Evolutionary conservation across 2,797 vertebrate genomes (phyloP).

Genomic region (Pempheris klunzingeri): DNA sequence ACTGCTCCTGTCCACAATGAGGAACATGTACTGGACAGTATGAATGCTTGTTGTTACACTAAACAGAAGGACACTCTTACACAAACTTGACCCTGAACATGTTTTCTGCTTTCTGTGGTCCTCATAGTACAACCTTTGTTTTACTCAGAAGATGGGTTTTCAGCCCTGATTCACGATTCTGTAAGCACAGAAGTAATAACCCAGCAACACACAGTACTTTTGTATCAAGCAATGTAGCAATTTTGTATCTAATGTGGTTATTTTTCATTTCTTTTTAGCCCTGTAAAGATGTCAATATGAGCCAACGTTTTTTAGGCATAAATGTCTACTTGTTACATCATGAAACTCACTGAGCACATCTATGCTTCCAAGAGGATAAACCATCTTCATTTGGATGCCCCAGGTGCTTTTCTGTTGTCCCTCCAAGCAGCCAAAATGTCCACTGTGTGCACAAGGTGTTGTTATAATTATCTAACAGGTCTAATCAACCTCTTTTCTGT

Average conservation of each 20-base stretch:
- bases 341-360: constrained; percentile 9
- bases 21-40: background rate
- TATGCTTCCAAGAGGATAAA: background rate
- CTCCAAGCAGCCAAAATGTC: background rate
- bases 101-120: background rate
- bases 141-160: constrained; percentile 7
- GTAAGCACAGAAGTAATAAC: constrained; percentile 10
- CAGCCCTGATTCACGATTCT: constrained; percentile 2
- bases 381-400: background rate
- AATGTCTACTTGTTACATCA: background rate
- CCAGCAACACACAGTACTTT: background rate
- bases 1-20: constrained; percentile 9
- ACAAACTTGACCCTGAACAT: constrained; percentile 11
- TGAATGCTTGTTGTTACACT: constrained; percentile 3
- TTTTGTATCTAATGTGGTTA: constrained; percentile 11
- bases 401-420: background rate
- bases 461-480: background rate
- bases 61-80: constrained; percentile 8
- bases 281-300: background rate
- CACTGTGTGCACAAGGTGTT: background rate
- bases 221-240: constrained; percentile 18
- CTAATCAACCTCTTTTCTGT: constrained; percentile 1
- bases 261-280: constrained; percentile 19
- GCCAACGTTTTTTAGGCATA: background rate
- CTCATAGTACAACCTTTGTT: background rate